Conservation (phyloP, 2,113 vertebrate species). For the Lasiurus borealis region DNA sequence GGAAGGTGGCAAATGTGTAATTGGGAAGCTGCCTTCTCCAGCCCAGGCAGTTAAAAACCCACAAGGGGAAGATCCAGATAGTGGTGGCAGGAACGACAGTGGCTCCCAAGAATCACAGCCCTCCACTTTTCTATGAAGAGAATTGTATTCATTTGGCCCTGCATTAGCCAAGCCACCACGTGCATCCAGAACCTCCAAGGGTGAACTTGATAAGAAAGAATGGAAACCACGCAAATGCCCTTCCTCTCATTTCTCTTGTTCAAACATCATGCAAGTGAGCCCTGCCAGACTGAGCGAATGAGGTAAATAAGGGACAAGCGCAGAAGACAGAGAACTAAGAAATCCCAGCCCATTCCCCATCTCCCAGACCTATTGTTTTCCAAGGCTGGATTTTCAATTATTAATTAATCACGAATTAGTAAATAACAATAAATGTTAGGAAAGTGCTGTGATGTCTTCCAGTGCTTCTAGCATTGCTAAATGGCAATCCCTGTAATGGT, state of each 20-base stretch:
- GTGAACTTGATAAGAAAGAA: not conserved
- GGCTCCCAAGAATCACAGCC: not conserved
- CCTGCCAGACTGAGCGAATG: not conserved
- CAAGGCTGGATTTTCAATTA: not conserved
- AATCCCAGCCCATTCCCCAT: not conserved
- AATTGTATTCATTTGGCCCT: accelerated
- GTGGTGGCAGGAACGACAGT: not conserved
- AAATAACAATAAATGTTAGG: not conserved
- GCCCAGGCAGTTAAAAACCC: not conserved
- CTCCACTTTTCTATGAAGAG: not conserved
- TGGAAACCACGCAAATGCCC: not conserved
- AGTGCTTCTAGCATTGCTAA: not conserved
- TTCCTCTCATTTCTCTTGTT: not conserved
- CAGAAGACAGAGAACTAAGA: not conserved
- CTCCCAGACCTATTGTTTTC: constrained; percentile 7
- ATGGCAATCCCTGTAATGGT: not conserved
- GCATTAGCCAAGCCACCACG: not conserved
- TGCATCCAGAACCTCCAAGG: not conserved
- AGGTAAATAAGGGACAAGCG: not conserved
- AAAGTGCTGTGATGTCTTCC: not conserved
- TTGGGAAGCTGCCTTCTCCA: not conserved
- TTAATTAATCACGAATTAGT: constrained; percentile 42
- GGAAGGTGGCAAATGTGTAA: not conserved
- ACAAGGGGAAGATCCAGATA: not conserved
- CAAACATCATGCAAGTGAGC: not conserved